Evolutionary conservation across 2,113 vertebrate genomes (phyloP), one percentile per base, ranked within the genome.

Genomic region (Scalopus aquaticus): DNA sequence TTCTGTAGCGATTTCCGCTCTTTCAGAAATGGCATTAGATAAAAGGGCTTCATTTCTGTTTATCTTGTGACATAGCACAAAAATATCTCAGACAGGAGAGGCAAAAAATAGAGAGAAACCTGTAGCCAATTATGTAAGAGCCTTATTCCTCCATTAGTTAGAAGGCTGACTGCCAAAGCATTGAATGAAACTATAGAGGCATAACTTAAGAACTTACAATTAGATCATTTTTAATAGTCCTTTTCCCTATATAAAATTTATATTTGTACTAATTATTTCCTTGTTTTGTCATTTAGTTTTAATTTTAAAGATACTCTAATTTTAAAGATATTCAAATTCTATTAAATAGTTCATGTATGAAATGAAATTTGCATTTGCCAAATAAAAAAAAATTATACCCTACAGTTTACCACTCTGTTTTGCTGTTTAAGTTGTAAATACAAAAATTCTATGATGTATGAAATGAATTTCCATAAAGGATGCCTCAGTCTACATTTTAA

Each of bases 41-140:
- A 95, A 92, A 95, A 91, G 35, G 9, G 24, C 70, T 90, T 82
- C 56, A 95, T 73, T 93, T 91, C 87, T 90, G 39, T 93, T 94
- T 91, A 67, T 94, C 70, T 46, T 12, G 7, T 92, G 26, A 90
- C 39, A 32, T 5, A 37, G 54, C 30, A 70, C 42, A 82, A 95
- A 94, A 88, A 77, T 69, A 90, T 60, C 60, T 90, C 72, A 85
- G 35, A 58, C 30, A 76, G 32, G 49, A 95, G 86, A 76, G 28
- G 46, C 42, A 94, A 64, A 72, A 94, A 94, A 89, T 35, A 65
- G 28, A 77, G 28, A 91, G 56, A 95, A 93, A 72, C 16, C 17
- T 73, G 51, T n/a, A 81, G 51, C 9, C 65, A 30, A 42, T 67
- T 86, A 51, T 5, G 8, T 35, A 70, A 84, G 3, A 72, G 22